Evolutionary conservation across 2,113 vertebrate genomes (phyloP).

Genomic region (Taxidea taxus): DNA sequence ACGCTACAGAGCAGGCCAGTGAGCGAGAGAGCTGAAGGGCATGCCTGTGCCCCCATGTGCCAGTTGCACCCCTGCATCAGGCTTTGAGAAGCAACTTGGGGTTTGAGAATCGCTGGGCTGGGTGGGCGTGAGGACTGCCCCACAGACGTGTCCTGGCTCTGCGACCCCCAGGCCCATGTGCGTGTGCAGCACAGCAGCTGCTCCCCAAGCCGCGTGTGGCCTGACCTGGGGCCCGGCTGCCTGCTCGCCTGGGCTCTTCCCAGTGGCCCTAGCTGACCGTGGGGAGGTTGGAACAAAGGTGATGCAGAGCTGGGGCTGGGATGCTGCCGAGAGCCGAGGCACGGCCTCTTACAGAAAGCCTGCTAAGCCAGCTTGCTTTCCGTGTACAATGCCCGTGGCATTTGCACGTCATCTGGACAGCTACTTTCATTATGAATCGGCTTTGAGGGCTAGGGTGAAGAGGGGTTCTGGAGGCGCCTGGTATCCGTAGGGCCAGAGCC

Average conservation of each 20-base stretch:
- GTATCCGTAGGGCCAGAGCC: not conserved
- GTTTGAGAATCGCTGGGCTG: not conserved
- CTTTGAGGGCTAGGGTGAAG: too few relatives aligned
- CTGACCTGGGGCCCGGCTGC: not conserved
- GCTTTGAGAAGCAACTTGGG: not conserved
- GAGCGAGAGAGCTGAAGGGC: not conserved
- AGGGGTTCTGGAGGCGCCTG: accelerated
- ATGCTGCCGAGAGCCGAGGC: not conserved
- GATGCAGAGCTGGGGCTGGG: not conserved
- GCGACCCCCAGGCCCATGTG: not conserved
- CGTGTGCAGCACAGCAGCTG: too few relatives aligned
- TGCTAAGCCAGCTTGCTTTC: not conserved
- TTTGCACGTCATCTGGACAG: accelerated
- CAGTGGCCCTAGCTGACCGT: not conserved
- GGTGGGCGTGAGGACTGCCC: not conserved
- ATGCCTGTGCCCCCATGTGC: not conserved
- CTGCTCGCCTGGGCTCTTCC: not conserved
- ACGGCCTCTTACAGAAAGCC: not conserved
- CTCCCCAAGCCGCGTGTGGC: not conserved
- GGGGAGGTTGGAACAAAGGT: not conserved
- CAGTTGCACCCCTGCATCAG: accelerated
- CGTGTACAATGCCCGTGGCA: accelerated
- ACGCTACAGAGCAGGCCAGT: not conserved
- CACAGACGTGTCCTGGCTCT: not conserved
- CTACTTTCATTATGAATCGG: not conserved